Conservation (phyloP, 2,113 vertebrate genomes). For the Gobiocypris rarus region DNA sequence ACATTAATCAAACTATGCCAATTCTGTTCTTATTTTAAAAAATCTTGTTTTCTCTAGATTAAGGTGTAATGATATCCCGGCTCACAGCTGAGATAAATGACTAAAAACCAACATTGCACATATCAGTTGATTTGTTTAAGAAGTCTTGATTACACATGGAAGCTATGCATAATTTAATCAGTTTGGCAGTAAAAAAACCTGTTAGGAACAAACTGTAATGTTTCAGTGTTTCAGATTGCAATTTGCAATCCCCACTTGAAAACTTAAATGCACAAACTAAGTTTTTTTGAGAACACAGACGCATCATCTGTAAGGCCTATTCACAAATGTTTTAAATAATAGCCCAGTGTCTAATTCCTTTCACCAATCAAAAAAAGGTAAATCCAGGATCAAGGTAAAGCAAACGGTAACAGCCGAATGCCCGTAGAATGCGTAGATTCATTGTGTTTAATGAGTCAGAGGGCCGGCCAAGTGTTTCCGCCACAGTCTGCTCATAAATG, state of each 20-base stretch:
- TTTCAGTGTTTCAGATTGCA: neutral
- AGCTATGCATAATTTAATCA: slow-evolving; percentile 33
- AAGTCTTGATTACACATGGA: slow-evolving; percentile 49
- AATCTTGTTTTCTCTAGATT: neutral
- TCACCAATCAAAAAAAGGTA: neutral
- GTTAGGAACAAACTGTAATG: neutral
- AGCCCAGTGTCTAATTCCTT: neutral
- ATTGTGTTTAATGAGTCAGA: neutral
- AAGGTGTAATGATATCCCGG: slow-evolving; percentile 20
- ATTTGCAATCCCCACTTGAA: slow-evolving; percentile 1
- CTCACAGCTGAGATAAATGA: slow-evolving; percentile 43
- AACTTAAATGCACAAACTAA: neutral
- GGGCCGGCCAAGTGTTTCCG: neutral
- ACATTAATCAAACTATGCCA: neutral
- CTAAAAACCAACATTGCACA: slow-evolving; percentile 38
- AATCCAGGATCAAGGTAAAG: neutral
- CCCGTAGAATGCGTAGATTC: neutral
- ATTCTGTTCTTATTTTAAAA: neutral
- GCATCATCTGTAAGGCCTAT: neutral
- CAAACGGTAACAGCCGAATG: neutral
- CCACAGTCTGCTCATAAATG: slow-evolving; percentile 5
- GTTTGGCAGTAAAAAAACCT: neutral
- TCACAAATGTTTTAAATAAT: neutral
- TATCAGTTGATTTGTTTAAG: slow-evolving; percentile 33
- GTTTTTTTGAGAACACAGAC: neutral